A percentile compares a stretch with the other conserved stretches of the same genome.
Conservation (phyloP, 2,888 invertebrate species). For the Hypercompe scribonia region DNA sequence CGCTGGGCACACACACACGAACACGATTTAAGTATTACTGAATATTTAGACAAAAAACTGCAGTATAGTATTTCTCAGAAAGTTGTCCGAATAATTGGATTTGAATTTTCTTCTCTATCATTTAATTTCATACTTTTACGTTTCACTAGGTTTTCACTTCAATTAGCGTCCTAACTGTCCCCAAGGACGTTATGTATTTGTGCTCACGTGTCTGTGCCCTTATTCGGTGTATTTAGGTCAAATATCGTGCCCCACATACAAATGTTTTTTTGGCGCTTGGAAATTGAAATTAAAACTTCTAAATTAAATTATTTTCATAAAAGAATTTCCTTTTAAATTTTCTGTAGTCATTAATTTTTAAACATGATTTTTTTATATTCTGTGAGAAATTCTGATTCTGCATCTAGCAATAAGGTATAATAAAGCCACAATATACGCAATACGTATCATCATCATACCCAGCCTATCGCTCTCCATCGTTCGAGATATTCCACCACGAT, state of each 20-base stretch:
- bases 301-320: neutral
- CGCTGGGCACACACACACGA: no score
- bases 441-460: no score
- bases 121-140: slow-evolving; percentile 39
- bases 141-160: slow-evolving; percentile 40
- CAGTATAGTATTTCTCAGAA: neutral
- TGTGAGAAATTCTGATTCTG: neutral
- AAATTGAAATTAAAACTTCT: neutral
- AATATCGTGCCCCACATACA: slow-evolving; percentile 9
- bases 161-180: slow-evolving; percentile 30
- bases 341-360: neutral
- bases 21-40: no score
- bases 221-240: slow-evolving; percentile 16
- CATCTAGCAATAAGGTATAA: neutral
- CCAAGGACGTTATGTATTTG: slow-evolving; percentile 30
- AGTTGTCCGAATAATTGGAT: neutral
- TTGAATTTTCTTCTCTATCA: slow-evolving; percentile 17
- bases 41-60: no score
- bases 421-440: neutral
- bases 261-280: neutral
- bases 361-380: neutral
- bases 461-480: no score
- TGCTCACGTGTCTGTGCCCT: slow-evolving; percentile 3
- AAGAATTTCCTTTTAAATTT: neutral
- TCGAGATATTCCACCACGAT: no score